A percentile compares a stretch with the other conserved stretches of the same genome.
These are phyloP conservation scores for Erebia epiphron DNA, from an alignment of 2,888 invertebrate genomes.

Conservation along the genomic window DNA sequence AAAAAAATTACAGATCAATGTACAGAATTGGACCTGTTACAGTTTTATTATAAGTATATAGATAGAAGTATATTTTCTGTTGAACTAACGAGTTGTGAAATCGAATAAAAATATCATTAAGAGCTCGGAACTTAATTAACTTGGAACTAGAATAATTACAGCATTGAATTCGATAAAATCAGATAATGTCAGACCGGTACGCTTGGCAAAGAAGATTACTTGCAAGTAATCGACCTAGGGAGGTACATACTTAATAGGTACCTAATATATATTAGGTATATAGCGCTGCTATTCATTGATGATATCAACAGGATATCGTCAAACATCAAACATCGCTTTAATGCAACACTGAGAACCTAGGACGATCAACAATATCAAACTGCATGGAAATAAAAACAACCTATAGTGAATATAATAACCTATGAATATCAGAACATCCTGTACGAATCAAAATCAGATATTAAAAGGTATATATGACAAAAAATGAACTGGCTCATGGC, in stretches of 20 bases:
- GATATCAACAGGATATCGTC: slow-evolving; percentile 20
- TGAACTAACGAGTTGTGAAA: background rate
- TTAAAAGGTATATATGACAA: background rate
- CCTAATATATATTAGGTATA: background rate
- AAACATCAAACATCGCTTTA: slow-evolving; percentile 4
- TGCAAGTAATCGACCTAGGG: background rate
- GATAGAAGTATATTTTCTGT: background rate
- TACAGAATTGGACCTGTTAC: too few relatives aligned
- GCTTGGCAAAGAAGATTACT: slow-evolving; percentile 21
- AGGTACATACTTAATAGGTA: background rate
- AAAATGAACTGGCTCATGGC: background rate
- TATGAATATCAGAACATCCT: background rate
- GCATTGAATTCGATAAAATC: slow-evolving; percentile 27
- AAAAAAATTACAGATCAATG: too few relatives aligned
- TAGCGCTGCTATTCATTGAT: slow-evolving; percentile 21
- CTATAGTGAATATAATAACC: background rate
- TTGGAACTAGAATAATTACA: slow-evolving; percentile 24
- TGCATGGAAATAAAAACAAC: background rate
- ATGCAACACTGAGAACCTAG: slow-evolving; percentile 7
- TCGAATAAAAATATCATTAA: slow-evolving; percentile 15
- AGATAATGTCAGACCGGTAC: slow-evolving; percentile 21
- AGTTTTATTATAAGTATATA: too few relatives aligned
- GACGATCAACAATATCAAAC: background rate
- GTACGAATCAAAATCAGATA: background rate
- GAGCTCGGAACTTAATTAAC: slow-evolving; percentile 21